A percentile compares a stretch with the other conserved stretches of the same genome.
phyloP scores from a whole-genome alignment of 2,797 vertebrate species.

The Iguana delicatissima region DNA sequence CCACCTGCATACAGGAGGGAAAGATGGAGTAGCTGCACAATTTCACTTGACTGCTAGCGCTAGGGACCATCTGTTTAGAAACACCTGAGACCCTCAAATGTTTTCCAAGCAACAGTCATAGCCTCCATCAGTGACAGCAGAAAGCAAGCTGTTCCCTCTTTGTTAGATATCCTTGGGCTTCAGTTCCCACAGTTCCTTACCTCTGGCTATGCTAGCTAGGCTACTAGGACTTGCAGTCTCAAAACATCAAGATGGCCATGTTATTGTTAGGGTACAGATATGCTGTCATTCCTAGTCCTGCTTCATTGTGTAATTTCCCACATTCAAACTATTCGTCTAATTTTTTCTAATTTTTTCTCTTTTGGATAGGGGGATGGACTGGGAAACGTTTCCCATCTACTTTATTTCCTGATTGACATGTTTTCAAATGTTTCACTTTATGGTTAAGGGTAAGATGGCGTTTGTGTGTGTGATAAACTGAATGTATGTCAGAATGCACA shows the following conservation, averaged over 20 bases:
- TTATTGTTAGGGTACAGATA: not conserved
- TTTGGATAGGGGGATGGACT: not conserved
- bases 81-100: not conserved
- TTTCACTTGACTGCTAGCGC: not conserved
- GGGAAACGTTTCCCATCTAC: not conserved
- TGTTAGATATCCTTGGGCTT: no score
- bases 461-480: not conserved
- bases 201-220: no score
- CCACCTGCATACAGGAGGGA: not conserved
- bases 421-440: not conserved
- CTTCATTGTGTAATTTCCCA: not conserved
- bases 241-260: no score
- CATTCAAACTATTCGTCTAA: not conserved
- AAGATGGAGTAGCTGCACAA: not conserved
- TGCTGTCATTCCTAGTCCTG: not conserved
- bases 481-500: no score
- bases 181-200: no score
- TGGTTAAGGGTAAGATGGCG: not conserved
- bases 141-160: not conserved
- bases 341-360: not conserved
- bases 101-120: not conserved
- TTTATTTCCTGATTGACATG: not conserved
- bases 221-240: no score
- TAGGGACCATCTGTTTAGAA: not conserved
- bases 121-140: not conserved